Conservation (phyloP, 1,140 invertebrate genomes). For the Galendromus occidentalis region DNA sequence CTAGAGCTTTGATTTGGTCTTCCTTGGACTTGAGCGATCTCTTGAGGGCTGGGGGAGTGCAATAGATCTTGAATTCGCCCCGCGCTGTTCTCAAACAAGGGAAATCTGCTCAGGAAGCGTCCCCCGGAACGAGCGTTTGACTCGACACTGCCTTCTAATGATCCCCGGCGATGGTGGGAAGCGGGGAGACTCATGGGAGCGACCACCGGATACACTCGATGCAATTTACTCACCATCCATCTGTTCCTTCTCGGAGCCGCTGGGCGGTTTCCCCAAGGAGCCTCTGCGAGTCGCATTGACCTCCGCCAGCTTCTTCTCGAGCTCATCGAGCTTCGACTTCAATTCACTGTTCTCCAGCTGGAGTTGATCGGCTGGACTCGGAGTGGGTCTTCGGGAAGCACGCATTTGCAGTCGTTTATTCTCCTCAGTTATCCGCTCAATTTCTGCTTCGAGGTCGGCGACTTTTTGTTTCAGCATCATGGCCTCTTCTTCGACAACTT, state of each 20-base stretch:
- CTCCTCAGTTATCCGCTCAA: conserved; percentile 46
- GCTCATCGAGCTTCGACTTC: conserved; percentile 37
- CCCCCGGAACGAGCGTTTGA: no score
- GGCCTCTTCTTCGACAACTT: conserved; percentile 50
- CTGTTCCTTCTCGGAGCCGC: conserved; percentile 15
- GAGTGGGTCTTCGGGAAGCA: conserved; percentile 22
- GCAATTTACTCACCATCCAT: conserved; percentile 22
- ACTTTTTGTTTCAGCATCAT: conserved; percentile 40
- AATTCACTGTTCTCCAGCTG: conserved; percentile 32
- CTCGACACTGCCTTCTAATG: no score
- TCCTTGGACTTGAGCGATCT: conserved; percentile 35
- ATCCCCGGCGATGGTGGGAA: no score
- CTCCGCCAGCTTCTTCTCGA: conserved; percentile 43
- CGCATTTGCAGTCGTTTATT: conserved; percentile 39
- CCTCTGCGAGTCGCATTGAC: conserved; percentile 13
- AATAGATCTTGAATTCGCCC: no score
- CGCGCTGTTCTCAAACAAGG: no score
- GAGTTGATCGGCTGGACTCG: conserved; percentile 26
- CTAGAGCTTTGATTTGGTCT: conserved; percentile 24
- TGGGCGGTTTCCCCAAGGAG: not conserved
- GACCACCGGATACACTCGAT: no score
- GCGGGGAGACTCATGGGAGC: no score
- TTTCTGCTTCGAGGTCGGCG: conserved; percentile 44
- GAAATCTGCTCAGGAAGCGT: no score
- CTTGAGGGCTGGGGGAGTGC: conserved; percentile 16